Evolutionary conservation across 1,140 invertebrate genomes (phyloP), one percentile per base, ranked within the genome.

Genomic region (Achroia grisella): DNA sequence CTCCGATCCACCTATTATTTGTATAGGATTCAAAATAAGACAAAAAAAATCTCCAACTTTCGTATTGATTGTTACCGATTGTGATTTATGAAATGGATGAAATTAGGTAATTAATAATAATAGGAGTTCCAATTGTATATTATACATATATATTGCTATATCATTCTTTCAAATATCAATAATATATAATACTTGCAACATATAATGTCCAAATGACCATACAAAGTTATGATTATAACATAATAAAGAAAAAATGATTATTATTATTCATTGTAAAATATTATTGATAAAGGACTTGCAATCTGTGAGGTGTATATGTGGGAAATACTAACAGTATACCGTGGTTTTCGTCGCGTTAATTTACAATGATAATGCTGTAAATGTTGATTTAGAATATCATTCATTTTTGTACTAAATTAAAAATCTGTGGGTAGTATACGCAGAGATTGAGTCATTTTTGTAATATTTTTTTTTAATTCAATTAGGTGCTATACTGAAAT

Each of bases 121-220:
- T 84, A 84, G 80, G 77, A 84, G 80, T 81, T 84, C 80, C 80
- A 84, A 84, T 81, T 84, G 80, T 80, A 78, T 84, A 81, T 72
- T 79, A 83, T 79, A 79, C 67, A 79, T 66, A 68, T 78, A 71
- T 72, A 74, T 75, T 72, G 69, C 71, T 77, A 65, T 78, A 74
- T 73, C 62, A 47, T 52, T 35, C 45, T 67, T 57, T 73, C 66
- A 57, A 64, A 71, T 79, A 69, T 81, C 69, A 65, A 55, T 23
- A 23, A 23, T n/a, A n/a, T n/a, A n/a, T n/a, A 23, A 23, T 3
- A 23, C 58, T 46, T 48, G 48, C 37, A 62, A 53, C 12, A 15
- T 36, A 37, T 17, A 8, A 11, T 10, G 29, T 8, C 12, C 29
- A 30, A 30, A 39, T 17, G 36, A 39, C 36, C 36, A 39, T 39